phyloP scores from a whole-genome alignment of 2,113 vertebrate genomes.

The Elephas maximus region DNA sequence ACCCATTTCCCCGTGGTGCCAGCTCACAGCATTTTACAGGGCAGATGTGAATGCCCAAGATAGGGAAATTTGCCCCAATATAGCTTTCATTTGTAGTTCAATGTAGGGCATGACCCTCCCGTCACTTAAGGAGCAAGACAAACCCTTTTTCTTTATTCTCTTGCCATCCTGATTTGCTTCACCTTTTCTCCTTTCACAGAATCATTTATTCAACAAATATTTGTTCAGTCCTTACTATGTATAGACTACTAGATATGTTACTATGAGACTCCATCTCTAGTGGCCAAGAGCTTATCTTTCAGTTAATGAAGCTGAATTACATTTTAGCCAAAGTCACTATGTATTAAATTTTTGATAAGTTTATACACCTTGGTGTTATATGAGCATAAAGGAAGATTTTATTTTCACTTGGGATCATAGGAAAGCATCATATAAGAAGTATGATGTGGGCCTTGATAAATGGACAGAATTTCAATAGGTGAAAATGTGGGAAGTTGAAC shows the following conservation, averaged over 20 bases:
- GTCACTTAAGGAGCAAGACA: not conserved
- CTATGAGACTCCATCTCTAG: not conserved
- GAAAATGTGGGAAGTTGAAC: not conserved
- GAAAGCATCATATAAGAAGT: not conserved
- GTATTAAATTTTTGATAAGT: not conserved
- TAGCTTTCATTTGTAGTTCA: not conserved
- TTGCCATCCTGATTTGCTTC: conserved; percentile 11
- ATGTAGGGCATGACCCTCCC: not conserved
- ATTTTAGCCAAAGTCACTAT: not conserved
- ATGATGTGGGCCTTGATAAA: not conserved
- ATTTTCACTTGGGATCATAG: conserved; percentile 21
- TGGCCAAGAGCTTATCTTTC: not conserved
- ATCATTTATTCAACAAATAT: not conserved
- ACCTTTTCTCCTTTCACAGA: not conserved
- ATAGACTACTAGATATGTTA: not conserved
- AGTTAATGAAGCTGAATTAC: not conserved
- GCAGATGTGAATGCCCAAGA: not conserved
- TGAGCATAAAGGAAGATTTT: not conserved
- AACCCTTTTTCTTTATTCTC: not conserved
- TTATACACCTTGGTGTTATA: not conserved
- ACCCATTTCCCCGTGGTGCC: not conserved
- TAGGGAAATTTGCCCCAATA: not conserved
- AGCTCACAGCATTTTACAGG: not conserved
- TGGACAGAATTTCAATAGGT: conserved; percentile 1
- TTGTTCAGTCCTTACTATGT: not conserved